A percentile compares a stretch with the other conserved stretches of the same genome.
These are phyloP conservation scores for Platycercus adscitus DNA, from an alignment of 2,113 vertebrate genomes.

Conservation along the genomic window DNA sequence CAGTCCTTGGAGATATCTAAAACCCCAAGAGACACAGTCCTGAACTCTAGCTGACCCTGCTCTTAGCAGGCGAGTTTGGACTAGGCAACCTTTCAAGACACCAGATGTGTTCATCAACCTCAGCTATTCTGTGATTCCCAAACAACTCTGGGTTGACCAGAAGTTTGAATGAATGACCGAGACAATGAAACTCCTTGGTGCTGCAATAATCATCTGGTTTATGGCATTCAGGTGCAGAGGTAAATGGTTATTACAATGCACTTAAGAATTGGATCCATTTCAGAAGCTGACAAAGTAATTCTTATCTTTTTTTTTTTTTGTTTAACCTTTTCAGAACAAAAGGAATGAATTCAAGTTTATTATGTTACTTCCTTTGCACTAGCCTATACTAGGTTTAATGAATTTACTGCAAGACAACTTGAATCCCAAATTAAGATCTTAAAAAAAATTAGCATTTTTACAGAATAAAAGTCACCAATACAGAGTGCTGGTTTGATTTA, in stretches of 20 bases:
- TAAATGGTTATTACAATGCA: constrained; percentile 43
- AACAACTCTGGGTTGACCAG: background rate
- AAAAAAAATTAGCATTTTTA: background rate
- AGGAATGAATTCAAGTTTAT: background rate
- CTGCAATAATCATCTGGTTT: constrained; percentile 35
- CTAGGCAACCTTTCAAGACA: background rate
- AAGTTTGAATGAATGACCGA: background rate
- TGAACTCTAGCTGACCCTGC: constrained; percentile 30
- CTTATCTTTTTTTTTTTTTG: background rate
- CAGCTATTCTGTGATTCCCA: background rate
- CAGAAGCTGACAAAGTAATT: constrained; percentile 20
- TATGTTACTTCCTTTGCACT: background rate
- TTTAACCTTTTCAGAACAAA: constrained; percentile 31
- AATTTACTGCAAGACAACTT: background rate
- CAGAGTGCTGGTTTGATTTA: background rate
- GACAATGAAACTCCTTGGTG: constrained; percentile 35
- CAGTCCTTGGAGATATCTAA: background rate
- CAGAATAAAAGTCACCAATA: background rate
- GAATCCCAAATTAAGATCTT: background rate
- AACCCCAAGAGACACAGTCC: background rate
- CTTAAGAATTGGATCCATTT: constrained; percentile 51
- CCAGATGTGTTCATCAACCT: background rate
- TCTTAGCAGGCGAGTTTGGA: background rate
- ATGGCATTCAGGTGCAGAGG: constrained; percentile 42
- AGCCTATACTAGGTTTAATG: background rate